phyloP scores from a whole-genome alignment of 2,113 vertebrate genomes.

The Elaphurus davidianus region DNA sequence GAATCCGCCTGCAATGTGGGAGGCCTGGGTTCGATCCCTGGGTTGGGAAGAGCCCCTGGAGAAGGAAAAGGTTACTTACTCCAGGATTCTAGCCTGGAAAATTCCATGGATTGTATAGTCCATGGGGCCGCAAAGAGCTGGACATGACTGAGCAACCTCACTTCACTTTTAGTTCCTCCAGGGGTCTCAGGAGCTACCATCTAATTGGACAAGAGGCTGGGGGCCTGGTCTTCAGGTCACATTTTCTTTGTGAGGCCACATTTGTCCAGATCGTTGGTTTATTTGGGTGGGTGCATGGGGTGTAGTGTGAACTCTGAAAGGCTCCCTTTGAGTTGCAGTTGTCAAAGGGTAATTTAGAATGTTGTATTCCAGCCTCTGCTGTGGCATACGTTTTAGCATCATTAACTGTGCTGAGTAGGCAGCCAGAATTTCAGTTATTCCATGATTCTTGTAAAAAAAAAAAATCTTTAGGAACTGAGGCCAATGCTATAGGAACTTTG shows the following conservation, averaged over 20 bases:
- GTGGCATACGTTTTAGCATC: not conserved
- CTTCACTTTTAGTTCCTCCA: not conserved
- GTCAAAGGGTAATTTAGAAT: not conserved
- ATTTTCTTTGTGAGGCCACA: fast-evolving
- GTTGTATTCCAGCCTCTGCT: not conserved
- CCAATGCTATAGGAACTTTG: not conserved
- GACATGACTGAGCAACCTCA: not conserved
- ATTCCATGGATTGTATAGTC: not conserved
- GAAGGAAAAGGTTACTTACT: not conserved
- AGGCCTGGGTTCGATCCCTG: not conserved
- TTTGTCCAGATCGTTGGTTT: fast-evolving
- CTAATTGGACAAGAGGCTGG: not conserved
- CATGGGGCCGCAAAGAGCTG: not conserved
- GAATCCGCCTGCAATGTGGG: not conserved
- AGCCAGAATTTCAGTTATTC: not conserved
- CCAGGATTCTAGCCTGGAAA: not conserved
- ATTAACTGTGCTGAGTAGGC: not conserved
- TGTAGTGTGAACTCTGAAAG: not conserved
- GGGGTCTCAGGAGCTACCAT: fast-evolving
- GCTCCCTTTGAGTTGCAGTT: not conserved
- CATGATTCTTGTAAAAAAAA: not conserved
- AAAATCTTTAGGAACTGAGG: not conserved
- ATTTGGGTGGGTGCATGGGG: not conserved
- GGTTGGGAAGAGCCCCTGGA: not conserved
- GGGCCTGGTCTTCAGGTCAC: not conserved